phyloP scores from a whole-genome alignment of 2,797 vertebrate genomes.

The Sebastes hopkinsi region DNA sequence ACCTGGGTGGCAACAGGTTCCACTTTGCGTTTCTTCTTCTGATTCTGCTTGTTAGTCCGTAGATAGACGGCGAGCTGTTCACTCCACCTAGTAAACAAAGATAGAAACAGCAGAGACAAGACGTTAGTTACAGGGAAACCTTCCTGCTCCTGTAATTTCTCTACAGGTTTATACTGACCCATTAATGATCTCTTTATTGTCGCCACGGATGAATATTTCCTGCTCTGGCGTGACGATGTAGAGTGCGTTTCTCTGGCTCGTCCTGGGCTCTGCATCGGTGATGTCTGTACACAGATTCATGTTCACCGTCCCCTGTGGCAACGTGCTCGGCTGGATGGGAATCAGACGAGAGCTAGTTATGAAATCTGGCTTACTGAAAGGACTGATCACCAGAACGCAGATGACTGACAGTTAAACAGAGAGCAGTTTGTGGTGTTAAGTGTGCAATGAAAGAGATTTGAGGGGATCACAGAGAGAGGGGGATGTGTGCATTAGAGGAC shows the following conservation, averaged over 20 bases:
- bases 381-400: not conserved
- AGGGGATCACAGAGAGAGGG: slow-evolving; percentile 44
- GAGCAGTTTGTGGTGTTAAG: slow-evolving; percentile 30
- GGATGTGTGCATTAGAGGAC: slow-evolving; percentile 58
- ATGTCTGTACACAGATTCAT: slow-evolving; percentile 74
- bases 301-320: slow-evolving; percentile 80
- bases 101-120: not conserved
- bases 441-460: slow-evolving; percentile 37
- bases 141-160: not conserved
- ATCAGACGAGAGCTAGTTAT: not conserved
- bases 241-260: slow-evolving; percentile 77
- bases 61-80: slow-evolving; percentile 72
- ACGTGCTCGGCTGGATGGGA: slow-evolving; percentile 70
- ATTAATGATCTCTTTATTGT: slow-evolving; percentile 78
- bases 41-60: slow-evolving; percentile 69
- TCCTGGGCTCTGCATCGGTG: slow-evolving; percentile 71
- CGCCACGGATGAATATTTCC: slow-evolving; percentile 79
- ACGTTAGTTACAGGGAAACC: not conserved
- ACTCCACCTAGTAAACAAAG: slow-evolving; percentile 69
- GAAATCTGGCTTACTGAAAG: not conserved
- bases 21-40: slow-evolving; percentile 79
- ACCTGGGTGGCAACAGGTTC: slow-evolving; percentile 72
- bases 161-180: slow-evolving; percentile 59
- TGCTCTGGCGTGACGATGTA: slow-evolving; percentile 69
- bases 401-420: not conserved